phyloP scores from a whole-genome alignment of 2,888 invertebrate species.

The Mantis religiosa region DNA sequence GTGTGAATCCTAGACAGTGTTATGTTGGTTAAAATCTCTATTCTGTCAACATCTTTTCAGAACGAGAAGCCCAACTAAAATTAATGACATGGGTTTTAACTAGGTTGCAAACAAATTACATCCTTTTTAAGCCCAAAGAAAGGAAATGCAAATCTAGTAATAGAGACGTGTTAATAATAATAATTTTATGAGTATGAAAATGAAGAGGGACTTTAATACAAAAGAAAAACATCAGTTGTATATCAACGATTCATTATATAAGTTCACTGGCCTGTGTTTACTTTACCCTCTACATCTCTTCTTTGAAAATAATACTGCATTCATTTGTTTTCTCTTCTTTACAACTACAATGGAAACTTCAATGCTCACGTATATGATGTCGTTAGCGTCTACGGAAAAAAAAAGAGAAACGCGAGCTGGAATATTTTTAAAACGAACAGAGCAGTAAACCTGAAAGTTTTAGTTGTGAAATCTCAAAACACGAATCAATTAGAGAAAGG shows the following conservation, averaged over 20 bases:
- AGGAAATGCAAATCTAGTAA: too few species aligned
- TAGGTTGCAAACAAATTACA: too few species aligned
- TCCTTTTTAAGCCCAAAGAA: too few species aligned
- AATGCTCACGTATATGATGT: neutral
- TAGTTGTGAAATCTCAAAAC: neutral
- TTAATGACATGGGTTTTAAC: too few species aligned
- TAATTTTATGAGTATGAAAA: too few species aligned
- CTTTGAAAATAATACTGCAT: neutral
- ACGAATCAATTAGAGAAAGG: neutral
- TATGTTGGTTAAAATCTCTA: too few species aligned
- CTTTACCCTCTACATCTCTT: neutral
- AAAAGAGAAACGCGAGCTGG: neutral
- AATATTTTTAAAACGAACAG: neutral
- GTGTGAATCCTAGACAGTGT: too few species aligned
- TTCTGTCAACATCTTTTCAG: too few species aligned
- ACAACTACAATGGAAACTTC: neutral
- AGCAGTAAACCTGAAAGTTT: neutral
- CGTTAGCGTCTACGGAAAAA: neutral
- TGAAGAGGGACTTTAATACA: too few species aligned
- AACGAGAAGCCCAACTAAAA: too few species aligned
- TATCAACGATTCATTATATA: neutral
- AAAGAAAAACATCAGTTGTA: too few species aligned
- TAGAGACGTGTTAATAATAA: too few species aligned
- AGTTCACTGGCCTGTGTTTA: neutral
- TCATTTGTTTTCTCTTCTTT: neutral